Evolutionary conservation across 2,888 invertebrate species (phyloP).

Genomic region (Lumbricus terrestris): DNA sequence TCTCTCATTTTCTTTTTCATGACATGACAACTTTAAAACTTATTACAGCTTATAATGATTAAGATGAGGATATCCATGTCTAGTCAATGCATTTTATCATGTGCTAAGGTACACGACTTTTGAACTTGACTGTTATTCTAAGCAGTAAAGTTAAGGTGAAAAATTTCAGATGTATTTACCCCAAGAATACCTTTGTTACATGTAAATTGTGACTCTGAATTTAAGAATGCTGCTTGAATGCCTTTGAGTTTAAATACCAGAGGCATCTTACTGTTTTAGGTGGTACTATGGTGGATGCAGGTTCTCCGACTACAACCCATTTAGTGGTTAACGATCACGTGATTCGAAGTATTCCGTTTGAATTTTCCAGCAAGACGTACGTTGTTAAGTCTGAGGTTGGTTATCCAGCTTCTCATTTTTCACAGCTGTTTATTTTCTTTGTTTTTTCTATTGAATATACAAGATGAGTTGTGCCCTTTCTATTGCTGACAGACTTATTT

Average conservation of each 20-base stretch:
- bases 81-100: neutral
- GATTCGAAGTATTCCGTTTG: slow-evolving; percentile 49
- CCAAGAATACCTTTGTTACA: neutral
- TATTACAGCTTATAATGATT: neutral
- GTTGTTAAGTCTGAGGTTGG: slow-evolving; percentile 50
- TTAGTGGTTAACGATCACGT: slow-evolving; percentile 68
- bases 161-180: neutral
- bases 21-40: no score
- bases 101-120: neutral
- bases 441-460: neutral
- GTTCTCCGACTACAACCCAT: slow-evolving; percentile 84
- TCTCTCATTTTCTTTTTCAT: neutral
- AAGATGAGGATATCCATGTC: neutral
- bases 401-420: neutral
- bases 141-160: neutral
- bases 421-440: neutral
- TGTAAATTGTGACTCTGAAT: neutral
- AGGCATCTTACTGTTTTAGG: slow-evolving; percentile 62
- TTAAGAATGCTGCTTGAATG: neutral
- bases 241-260: neutral
- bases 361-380: slow-evolving; percentile 41
- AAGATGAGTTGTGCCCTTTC: neutral
- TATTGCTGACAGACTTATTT: neutral
- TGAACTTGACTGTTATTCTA: neutral
- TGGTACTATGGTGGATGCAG: slow-evolving; percentile 69